phyloP scores from a whole-genome alignment of 2,113 vertebrate genomes.

The Pseudorasbora parva region DNA sequence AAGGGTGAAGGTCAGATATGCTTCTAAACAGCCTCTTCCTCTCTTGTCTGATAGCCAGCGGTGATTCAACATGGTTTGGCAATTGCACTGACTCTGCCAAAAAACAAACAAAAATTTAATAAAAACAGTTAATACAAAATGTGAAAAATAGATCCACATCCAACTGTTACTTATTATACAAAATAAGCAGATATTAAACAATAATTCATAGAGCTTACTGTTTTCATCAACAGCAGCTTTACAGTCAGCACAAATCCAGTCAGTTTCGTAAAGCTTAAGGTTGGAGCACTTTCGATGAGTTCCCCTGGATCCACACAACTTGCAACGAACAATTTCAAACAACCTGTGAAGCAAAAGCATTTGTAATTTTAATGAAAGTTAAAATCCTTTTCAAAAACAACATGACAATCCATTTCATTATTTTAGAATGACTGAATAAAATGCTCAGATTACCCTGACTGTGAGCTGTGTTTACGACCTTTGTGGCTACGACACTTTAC shows the following conservation, averaged over 20 bases:
- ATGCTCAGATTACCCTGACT: constrained; percentile 79
- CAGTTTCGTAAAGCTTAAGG: constrained; percentile 74
- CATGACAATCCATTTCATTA: background rate
- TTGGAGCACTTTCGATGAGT: constrained; percentile 91
- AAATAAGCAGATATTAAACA: constrained; percentile 8
- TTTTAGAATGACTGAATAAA: background rate
- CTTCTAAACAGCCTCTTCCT: constrained; percentile 55
- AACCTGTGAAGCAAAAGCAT: constrained; percentile 75
- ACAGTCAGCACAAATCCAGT: constrained; percentile 92
- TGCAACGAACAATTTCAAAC: constrained; percentile 89
- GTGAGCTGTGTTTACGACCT: constrained; percentile 82
- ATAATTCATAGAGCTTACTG: constrained; percentile 72
- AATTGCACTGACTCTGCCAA: constrained; percentile 38
- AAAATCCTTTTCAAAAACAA: background rate
- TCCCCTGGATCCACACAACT: constrained; percentile 89
- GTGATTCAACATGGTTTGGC: constrained; percentile 52
- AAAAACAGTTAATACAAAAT: no score
- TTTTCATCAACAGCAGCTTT: constrained; percentile 77
- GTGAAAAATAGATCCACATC: constrained; percentile 9
- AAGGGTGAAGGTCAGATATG: constrained; percentile 50
- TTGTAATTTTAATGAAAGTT: constrained; percentile 14
- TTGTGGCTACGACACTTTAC: constrained; percentile 79
- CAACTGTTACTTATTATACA: background rate
- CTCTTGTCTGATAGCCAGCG: constrained; percentile 48
- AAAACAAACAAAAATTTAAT: background rate